phyloP scores from a whole-genome alignment of 2,888 invertebrate species.

The Encarsia formosa region DNA sequence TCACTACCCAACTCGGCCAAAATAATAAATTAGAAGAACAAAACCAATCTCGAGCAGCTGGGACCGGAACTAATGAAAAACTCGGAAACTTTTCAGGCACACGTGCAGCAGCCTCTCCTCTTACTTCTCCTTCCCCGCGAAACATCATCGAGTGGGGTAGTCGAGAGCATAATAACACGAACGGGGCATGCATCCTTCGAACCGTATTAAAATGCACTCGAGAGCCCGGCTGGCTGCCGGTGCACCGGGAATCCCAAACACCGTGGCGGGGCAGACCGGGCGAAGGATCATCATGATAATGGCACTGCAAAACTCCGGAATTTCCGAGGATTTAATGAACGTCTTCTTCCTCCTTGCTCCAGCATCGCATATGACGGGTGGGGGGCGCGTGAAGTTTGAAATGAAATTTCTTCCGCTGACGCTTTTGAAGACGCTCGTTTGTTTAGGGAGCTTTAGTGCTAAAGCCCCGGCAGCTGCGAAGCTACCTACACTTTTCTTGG shows the following conservation, averaged over 20 bases:
- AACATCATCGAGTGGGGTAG: background rate
- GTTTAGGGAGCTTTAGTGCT: too few species aligned
- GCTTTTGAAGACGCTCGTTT: too few species aligned
- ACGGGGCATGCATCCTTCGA: constrained; percentile 3
- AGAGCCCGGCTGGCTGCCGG: constrained; percentile 37
- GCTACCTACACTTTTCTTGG: too few species aligned
- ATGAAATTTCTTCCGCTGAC: constrained; percentile 23
- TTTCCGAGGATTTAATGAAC: constrained; percentile 27
- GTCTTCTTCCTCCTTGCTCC: constrained; percentile 8
- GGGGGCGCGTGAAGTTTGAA: constrained; percentile 5
- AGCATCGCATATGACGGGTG: background rate
- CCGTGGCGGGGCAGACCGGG: too few species aligned
- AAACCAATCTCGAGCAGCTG: too few species aligned
- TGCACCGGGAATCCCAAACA: constrained; percentile 27
- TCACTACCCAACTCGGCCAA: too few species aligned
- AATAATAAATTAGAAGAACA: too few species aligned
- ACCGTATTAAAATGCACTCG: constrained; percentile 50
- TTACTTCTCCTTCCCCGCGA: too few species aligned
- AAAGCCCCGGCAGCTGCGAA: too few species aligned
- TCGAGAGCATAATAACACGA: background rate
- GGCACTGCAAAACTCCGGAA: constrained; percentile 21
- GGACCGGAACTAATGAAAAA: too few species aligned
- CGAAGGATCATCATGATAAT: constrained; percentile 15
- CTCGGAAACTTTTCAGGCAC: too few species aligned
- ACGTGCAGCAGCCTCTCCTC: too few species aligned